Evolutionary conservation across 2,797 vertebrate species (phyloP).

Genomic region (Hydrocynus forskahlii): DNA sequence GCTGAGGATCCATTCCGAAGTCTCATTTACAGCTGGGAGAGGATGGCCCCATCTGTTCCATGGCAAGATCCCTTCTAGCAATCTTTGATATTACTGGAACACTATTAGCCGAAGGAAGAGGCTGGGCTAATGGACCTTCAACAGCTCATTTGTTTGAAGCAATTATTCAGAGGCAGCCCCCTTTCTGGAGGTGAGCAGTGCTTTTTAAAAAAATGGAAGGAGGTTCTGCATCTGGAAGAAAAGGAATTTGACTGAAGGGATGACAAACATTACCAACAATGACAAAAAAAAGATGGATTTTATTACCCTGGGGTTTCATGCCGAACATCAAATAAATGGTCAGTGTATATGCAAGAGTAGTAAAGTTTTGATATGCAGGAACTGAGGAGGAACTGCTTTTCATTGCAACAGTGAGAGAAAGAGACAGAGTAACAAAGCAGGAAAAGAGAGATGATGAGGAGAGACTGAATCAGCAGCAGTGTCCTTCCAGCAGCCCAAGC

Average conservation of each 20-base stretch:
- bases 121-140: conserved; percentile 74
- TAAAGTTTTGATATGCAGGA: conserved; percentile 42
- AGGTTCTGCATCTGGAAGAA: conserved; percentile 58
- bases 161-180: conserved; percentile 68
- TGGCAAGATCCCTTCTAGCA: conserved; percentile 64
- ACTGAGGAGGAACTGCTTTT: conserved; percentile 51
- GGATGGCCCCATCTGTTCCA: conserved; percentile 64
- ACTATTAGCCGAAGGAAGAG: conserved; percentile 66
- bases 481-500: conserved; percentile 45
- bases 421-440: conserved; percentile 1
- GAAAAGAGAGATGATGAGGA: conserved; percentile 52
- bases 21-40: conserved; percentile 62
- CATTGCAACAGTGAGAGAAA: neutral
- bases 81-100: conserved; percentile 65
- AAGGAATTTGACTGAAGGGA: conserved; percentile 62
- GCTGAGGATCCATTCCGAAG: conserved; percentile 58
- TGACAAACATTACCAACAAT: conserved; percentile 43
- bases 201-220: conserved; percentile 48
- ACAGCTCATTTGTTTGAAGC: conserved; percentile 74
- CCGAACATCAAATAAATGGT: conserved; percentile 51
- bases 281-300: conserved; percentile 40
- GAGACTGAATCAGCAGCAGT: conserved; percentile 62
- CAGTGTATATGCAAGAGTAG: conserved; percentile 31
- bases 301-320: conserved; percentile 50
- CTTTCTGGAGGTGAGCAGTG: conserved; percentile 60